These are phyloP conservation scores for Metridium senile DNA, from an alignment of 92 coral and sea anemone species.

Conservation along the genomic window DNA sequence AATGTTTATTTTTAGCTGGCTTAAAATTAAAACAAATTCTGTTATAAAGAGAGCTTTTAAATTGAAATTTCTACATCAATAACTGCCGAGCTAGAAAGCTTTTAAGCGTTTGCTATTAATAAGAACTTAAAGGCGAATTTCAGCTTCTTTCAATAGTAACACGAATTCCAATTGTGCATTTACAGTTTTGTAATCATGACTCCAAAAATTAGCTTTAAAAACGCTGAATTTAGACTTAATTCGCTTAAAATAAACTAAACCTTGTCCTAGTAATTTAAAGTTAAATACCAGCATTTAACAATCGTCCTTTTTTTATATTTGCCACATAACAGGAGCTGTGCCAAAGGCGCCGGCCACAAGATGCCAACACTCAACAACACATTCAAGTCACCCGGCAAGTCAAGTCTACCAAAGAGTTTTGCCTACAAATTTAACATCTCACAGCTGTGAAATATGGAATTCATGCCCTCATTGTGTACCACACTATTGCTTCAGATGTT, in stretches of 20 bases:
- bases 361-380: slow-evolving; percentile 29
- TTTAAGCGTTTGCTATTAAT: too few relatives aligned
- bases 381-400: slow-evolving; percentile 18
- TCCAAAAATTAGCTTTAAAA: not conserved
- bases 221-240: not conserved
- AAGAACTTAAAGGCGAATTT: too few relatives aligned
- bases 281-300: slow-evolving; percentile 18
- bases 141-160: too few relatives aligned
- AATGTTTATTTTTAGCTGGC: too few relatives aligned
- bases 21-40: too few relatives aligned
- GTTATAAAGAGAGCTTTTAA: too few relatives aligned
- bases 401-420: slow-evolving; percentile 14
- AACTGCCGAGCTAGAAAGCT: too few relatives aligned
- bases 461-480: slow-evolving; percentile 33
- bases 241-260: slow-evolving; percentile 8
- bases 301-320: slow-evolving; percentile 17
- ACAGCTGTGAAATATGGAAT: slow-evolving; percentile 42
- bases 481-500: slow-evolving; percentile 31
- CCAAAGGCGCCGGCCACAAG: slow-evolving; percentile 26
- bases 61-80: too few relatives aligned
- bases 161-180: too few relatives aligned
- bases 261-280: not conserved
- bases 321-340: slow-evolving; percentile 26
- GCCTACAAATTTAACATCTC: slow-evolving; percentile 10
- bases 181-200: not conserved